Conservation (phyloP, 2,888 invertebrate genomes). For the Peribatodes rhomboidaria region DNA sequence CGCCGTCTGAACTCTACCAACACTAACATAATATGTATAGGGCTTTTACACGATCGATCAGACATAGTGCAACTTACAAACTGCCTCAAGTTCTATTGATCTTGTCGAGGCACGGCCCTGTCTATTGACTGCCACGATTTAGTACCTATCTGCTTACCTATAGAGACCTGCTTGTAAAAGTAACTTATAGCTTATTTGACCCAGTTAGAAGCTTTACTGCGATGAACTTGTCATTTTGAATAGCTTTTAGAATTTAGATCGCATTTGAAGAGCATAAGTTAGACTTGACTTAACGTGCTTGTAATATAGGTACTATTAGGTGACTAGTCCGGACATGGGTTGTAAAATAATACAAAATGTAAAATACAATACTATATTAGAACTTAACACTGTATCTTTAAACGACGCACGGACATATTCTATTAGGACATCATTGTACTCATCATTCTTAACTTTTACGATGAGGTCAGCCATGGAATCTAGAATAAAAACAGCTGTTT, state of each 20-base stretch:
- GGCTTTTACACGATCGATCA: slow-evolving; percentile 15
- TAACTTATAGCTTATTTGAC: slow-evolving; percentile 27
- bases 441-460: no score
- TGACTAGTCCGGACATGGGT: no score
- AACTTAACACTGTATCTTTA: no score
- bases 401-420: no score
- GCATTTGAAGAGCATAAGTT: not conserved
- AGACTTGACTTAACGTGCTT: not conserved
- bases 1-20: slow-evolving; percentile 11
- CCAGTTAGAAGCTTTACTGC: slow-evolving; percentile 22
- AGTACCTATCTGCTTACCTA: slow-evolving; percentile 2
- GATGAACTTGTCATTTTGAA: slow-evolving; percentile 7
- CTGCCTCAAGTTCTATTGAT: slow-evolving; percentile 31
- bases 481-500: no score
- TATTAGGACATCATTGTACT: no score
- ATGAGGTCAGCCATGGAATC: no score
- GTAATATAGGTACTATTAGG: no score
- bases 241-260: not conserved
- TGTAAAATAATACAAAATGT: no score
- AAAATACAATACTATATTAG: no score
- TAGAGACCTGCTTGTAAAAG: slow-evolving; percentile 22
- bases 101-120: slow-evolving; percentile 29
- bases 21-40: not conserved
- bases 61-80: slow-evolving; percentile 25
- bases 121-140: slow-evolving; percentile 28